Conservation (phyloP, 2,113 vertebrate species). For the Bucco capensis region DNA sequence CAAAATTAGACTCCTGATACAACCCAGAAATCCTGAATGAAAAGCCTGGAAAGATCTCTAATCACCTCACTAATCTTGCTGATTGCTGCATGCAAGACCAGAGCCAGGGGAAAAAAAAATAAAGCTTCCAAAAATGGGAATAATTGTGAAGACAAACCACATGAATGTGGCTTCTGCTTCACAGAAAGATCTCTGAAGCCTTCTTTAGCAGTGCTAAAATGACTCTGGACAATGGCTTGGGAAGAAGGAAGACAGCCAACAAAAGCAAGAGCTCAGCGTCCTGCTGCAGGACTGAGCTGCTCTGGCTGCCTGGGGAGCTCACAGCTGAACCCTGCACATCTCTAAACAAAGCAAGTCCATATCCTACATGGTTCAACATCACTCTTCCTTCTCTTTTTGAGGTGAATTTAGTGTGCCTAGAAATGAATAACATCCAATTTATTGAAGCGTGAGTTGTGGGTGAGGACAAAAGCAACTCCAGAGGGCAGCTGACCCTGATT, state of each 20-base stretch:
- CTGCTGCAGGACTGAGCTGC: neutral
- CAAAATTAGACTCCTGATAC: neutral
- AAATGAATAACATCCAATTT: neutral
- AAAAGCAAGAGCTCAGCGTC: fast-evolving
- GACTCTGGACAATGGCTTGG: neutral
- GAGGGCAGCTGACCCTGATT: neutral
- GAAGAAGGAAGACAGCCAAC: neutral
- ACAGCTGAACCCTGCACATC: neutral
- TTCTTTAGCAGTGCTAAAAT: neutral
- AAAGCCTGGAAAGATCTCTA: neutral
- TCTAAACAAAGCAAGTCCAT: neutral
- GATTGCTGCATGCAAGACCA: neutral
- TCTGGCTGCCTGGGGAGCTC: neutral
- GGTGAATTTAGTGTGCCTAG: neutral
- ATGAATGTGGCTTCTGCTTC: neutral
- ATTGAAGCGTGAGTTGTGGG: neutral
- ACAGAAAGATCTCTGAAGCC: neutral
- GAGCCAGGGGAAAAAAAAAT: neutral
- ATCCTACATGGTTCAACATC: neutral
- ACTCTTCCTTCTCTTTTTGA: neutral
- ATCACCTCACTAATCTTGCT: neutral
- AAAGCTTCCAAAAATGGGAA: too few species aligned
- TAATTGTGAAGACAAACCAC: neutral
- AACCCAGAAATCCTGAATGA: neutral
- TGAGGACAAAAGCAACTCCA: neutral